Evolutionary conservation across 2,113 vertebrate genomes (phyloP).

Genomic region (Herpetotheres cachinnans): DNA sequence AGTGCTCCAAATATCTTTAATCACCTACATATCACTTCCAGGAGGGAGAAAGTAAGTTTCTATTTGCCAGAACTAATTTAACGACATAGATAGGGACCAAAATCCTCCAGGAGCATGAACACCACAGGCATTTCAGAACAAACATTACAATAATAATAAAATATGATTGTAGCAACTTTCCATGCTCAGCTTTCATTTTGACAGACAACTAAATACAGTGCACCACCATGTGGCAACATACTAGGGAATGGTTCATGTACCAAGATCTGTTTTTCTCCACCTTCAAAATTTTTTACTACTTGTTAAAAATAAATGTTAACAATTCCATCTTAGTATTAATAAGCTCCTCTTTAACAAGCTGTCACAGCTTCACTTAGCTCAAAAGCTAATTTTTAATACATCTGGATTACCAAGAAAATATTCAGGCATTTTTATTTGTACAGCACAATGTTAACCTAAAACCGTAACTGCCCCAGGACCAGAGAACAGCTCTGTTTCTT

Average conservation of each 20-base stretch:
- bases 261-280: background rate
- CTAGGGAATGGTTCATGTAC: background rate
- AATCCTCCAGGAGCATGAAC: background rate
- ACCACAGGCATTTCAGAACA: background rate
- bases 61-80: background rate
- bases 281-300: background rate
- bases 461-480: background rate
- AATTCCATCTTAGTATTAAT: background rate
- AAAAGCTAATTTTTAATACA: background rate
- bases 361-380: background rate
- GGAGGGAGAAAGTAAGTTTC: background rate
- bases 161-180: background rate
- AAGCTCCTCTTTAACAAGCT: background rate
- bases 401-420: background rate
- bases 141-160: background rate
- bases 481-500: background rate
- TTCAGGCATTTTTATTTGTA: background rate
- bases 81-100: background rate
- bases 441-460: background rate
- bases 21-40: background rate
- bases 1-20: background rate
- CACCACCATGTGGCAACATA: constrained; percentile 56
- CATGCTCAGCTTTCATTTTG: background rate
- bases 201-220: constrained; percentile 60
- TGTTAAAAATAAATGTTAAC: background rate